Base-by-base conservation (phyloP, 2,797 vertebrate species). In the Acestrorhynchus altus region DNA sequence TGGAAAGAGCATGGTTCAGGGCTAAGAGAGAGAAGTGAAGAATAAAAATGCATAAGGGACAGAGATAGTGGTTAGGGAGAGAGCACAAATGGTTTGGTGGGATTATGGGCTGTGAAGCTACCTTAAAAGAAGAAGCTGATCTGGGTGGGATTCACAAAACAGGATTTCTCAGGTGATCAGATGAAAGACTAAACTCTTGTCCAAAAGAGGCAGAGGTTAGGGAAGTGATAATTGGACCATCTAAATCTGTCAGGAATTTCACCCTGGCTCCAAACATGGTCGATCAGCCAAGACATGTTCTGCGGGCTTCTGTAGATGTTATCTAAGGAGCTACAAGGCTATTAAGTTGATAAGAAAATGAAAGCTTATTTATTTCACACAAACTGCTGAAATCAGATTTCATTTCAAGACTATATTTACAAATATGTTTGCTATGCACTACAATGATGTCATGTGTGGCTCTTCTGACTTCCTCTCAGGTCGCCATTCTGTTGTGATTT, bases 1-100 rank as follows among this genome's bases (percentile, higher is more conserved):
- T 52, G 76, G 49, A 56, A 64, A 39, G 18, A 10, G 52, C 57
- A 67, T 47, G 71, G 64, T 49, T 68, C 24, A 73, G 12, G 52
- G 44, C 52, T 7, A 7, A 40, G 31, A 8, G 39, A 15, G 22
- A 44, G 63, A n/a, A n/a, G 16, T n/a, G 20, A 20, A 22, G 28
- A 22, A 64, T 31, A n/a, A 10, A 8, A 12, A 24, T n/a, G n/a
- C n/a, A n/a, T n/a, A 46, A 11, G 8, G 12, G 16, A 28, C 7
- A 10, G 31, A 31, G 9, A 31, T 39, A 47, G 15, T 46, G 42
- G 42, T 42, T 16, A 20, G 18, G 8, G 8, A 47, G 22, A 66
- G 22, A 39, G 24, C 26, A 13, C 20, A 26, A 67, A 18, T 28
- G 42, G 22, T 12, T 51, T 49, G 22, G 12, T 67, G 20, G 40